phyloP scores from a whole-genome alignment of 2,113 vertebrate species.

The Microcebus tavaratra region DNA sequence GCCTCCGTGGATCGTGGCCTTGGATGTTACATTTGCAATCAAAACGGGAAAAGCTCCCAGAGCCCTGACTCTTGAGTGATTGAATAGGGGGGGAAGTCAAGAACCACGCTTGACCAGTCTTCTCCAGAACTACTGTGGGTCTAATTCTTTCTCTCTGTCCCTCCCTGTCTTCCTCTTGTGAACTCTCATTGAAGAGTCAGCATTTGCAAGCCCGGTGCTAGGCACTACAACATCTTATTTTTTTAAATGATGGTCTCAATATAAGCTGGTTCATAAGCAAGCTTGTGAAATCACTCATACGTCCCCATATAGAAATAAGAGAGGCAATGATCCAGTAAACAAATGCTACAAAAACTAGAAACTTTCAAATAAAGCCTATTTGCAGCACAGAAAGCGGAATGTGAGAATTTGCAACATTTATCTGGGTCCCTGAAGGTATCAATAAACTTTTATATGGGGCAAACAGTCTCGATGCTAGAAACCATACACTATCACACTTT shows the following conservation, averaged over 20 bases:
- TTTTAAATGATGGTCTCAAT: background rate
- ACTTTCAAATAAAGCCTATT: background rate
- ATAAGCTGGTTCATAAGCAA: background rate
- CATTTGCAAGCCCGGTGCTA: background rate
- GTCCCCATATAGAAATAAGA: background rate
- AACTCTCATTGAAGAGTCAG: background rate
- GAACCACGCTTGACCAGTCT: background rate
- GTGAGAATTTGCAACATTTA: background rate
- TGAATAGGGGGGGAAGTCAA: background rate
- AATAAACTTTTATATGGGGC: constrained; percentile 56
- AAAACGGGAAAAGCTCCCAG: background rate
- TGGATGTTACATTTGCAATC: background rate
- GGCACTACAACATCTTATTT: background rate
- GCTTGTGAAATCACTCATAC: background rate
- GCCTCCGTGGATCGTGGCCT: background rate
- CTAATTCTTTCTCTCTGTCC: fast-evolving
- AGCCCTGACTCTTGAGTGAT: background rate
- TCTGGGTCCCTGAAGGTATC: background rate
- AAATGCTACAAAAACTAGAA: background rate
- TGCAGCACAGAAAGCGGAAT: background rate
- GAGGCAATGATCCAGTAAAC: background rate
- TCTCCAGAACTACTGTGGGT: background rate
- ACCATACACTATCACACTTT: background rate
- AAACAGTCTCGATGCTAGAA: background rate
- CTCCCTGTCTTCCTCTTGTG: background rate